Evolutionary conservation across 1,140 invertebrate genomes (phyloP), one percentile per base, ranked within the genome.

Genomic region (Ceratina japonica): DNA sequence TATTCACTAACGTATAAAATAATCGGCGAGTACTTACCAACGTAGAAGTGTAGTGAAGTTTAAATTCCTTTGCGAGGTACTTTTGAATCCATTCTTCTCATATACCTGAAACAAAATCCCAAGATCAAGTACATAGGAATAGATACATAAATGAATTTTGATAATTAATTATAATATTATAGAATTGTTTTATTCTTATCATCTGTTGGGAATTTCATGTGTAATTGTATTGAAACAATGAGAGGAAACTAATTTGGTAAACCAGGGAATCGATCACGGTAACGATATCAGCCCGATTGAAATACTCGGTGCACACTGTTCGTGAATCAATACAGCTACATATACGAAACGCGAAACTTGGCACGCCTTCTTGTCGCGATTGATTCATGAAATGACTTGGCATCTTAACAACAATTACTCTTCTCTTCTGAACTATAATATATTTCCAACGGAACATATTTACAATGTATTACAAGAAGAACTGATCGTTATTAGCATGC

Each of bases 371-470:
- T 68, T 20, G 44, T 62, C 49, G 7, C 37, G 27, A 80, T 80
- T 73, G 78, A 80, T 80, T 49, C 49, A 62, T 37, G 49, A 75
- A 80, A 75, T 75, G 78, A 80, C 72, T 69, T 80, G 78, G 58
- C 37, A 44, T 44, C 37, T 44, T 44, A 44, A 44, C 72, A 80
- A 58, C 63, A 63, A 66, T 80, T 54, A 62, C 37, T 22, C 44
- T 56, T 75, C 31, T 37, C 10, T 44, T 44, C 10, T 7, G 10
- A 44, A 44, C 37, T 44, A 44, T 44, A 44, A 44, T 10, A 37
- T 3, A 8, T 10, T 44, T 44, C 37, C 5, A 44, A 44, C 37
- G 5, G 37, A 61, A 61, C 56, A 70, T 22, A 52, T 20, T n/a
- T 22, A n/a, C 31, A 76, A 49, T 54, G 44, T 37, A 12, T 18